These are phyloP conservation scores for Pachyuromys duprasi DNA, from an alignment of 2,797 vertebrate species.

Conservation along the genomic window DNA sequence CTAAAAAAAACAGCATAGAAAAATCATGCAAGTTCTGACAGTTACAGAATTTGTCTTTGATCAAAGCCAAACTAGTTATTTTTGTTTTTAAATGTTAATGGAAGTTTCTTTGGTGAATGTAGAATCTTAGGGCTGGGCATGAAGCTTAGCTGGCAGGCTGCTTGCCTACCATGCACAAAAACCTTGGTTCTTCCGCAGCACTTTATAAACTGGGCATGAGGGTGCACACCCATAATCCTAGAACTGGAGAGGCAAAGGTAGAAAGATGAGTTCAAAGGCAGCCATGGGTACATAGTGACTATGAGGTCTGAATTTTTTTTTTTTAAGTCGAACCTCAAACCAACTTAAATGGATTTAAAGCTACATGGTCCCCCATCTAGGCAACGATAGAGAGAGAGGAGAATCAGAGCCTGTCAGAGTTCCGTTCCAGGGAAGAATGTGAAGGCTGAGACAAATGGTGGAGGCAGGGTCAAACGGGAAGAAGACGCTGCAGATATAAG, in stretches of 20 bases:
- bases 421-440: not conserved
- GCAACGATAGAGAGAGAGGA: not conserved
- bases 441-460: slow-evolving; percentile 11
- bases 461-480: not conserved
- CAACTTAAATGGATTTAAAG: not conserved
- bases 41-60: not conserved
- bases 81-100: not conserved
- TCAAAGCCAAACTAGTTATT: not conserved
- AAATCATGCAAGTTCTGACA: not conserved
- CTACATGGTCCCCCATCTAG: not conserved
- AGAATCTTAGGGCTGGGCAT: not conserved
- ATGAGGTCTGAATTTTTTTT: not conserved
- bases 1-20: slow-evolving; percentile 1
- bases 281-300: not conserved
- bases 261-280: not conserved
- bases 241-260: not conserved
- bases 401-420: not conserved
- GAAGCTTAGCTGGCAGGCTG: not conserved
- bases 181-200: not conserved
- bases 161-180: not conserved
- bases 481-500: not conserved
- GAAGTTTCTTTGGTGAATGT: not conserved
- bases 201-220: not conserved
- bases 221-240: not conserved
- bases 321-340: not conserved